phyloP scores from a whole-genome alignment of 2,888 invertebrate genomes.

The Pimpla rufipes region DNA sequence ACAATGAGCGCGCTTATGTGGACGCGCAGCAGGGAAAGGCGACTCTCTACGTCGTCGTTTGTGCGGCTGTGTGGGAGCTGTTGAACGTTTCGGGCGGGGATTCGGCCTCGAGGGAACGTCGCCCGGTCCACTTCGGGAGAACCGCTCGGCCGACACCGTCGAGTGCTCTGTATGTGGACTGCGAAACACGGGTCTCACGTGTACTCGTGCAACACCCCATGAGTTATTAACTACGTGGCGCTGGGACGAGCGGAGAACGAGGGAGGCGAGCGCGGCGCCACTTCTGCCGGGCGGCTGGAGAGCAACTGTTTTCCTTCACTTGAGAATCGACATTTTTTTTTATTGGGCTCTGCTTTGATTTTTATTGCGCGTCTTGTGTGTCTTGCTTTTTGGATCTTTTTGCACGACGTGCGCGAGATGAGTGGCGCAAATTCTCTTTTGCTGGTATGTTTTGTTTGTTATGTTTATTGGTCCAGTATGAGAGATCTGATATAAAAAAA shows the following conservation, averaged over 20 bases:
- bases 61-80: background rate
- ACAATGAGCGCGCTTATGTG: constrained; percentile 1
- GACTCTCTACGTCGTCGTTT: background rate
- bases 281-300: background rate
- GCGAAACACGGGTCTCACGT: background rate
- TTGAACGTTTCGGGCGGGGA: constrained; percentile 27
- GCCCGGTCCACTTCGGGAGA: constrained; percentile 17
- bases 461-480: no score
- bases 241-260: background rate
- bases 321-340: background rate
- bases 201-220: constrained; percentile 13
- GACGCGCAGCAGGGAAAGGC: background rate
- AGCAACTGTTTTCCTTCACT: background rate
- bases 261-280: background rate
- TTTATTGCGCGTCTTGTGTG: no score
- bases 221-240: constrained; percentile 51
- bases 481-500: no score
- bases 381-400: no score
- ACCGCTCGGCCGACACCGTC: constrained; percentile 1
- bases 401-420: no score
- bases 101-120: constrained; percentile 8
- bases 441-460: no score
- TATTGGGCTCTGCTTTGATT: no score
- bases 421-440: no score
- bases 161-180: constrained; percentile 16